Conservation (phyloP, 1,140 invertebrate species). For the Pararge aegeria region DNA sequence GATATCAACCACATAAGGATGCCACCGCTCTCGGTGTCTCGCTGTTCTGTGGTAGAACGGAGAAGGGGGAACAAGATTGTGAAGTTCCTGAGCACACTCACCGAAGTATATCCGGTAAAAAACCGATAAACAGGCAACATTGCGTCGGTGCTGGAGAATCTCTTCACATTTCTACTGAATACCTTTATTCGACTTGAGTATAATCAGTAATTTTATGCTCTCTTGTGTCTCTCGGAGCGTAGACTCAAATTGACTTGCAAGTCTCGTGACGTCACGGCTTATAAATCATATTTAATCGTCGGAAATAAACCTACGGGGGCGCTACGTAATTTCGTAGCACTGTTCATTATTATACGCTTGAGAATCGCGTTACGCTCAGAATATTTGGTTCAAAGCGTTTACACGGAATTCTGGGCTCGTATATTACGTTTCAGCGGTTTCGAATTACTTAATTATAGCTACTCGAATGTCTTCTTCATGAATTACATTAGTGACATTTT, state of each 20-base stretch:
- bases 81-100: too few relatives aligned
- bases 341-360: slow-evolving; percentile 32
- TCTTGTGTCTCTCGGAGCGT: slow-evolving; percentile 29
- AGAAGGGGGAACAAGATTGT: too few relatives aligned
- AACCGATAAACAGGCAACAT: too few relatives aligned
- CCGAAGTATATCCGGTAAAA: too few relatives aligned
- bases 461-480: neutral
- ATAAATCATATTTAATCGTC: slow-evolving; percentile 66
- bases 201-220: neutral
- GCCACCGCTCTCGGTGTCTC: too few relatives aligned
- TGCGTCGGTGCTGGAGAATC: too few relatives aligned
- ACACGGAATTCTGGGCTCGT: slow-evolving; percentile 11
- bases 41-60: too few relatives aligned
- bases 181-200: too few relatives aligned
- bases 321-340: slow-evolving; percentile 37
- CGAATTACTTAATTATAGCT: slow-evolving; percentile 17
- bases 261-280: slow-evolving; percentile 45
- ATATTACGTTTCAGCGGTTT: neutral
- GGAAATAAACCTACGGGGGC: slow-evolving; percentile 29
- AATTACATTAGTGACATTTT: neutral
- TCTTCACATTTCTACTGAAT: too few relatives aligned
- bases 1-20: too few relatives aligned
- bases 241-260: slow-evolving; percentile 37
- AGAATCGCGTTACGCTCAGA: slow-evolving; percentile 17
- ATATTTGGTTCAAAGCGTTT: slow-evolving; percentile 25